Conservation (phyloP, 2,113 vertebrate genomes). For the Chiloscyllium plagiosum region DNA sequence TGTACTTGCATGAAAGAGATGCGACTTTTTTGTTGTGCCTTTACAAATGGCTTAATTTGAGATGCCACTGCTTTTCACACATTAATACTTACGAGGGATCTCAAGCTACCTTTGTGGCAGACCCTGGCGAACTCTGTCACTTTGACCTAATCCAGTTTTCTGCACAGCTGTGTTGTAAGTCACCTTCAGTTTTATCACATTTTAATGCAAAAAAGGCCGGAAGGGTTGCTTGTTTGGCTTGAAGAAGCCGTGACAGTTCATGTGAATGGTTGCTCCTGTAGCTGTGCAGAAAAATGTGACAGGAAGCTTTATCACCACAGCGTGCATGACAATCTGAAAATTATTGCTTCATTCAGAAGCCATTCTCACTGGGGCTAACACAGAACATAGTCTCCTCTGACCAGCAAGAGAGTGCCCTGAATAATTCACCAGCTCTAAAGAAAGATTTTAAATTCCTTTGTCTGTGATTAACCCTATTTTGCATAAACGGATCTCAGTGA, state of each 20-base stretch:
- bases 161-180: conserved; percentile 72
- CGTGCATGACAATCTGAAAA: conserved; percentile 66
- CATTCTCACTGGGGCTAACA: conserved; percentile 57
- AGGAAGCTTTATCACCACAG: conserved; percentile 78
- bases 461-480: conserved; percentile 56
- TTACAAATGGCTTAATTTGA: conserved; percentile 60
- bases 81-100: conserved; percentile 52
- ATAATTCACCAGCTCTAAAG: conserved; percentile 56
- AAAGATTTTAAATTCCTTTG: conserved; percentile 64
- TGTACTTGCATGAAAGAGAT: not conserved
- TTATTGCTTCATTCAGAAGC: conserved; percentile 65
- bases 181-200: conserved; percentile 81
- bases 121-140: conserved; percentile 62
- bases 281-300: conserved; percentile 89
- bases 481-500: conserved; percentile 60
- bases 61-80: conserved; percentile 59
- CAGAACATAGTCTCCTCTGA: conserved; percentile 63
- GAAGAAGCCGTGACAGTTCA: conserved; percentile 65
- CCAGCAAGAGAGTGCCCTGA: conserved; percentile 59
- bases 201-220: conserved; percentile 88
- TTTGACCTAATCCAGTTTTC: conserved; percentile 84
- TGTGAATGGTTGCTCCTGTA: conserved; percentile 81
- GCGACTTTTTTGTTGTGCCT: conserved; percentile 41
- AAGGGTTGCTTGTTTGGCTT: conserved; percentile 66
- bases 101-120: conserved; percentile 49